Evolutionary conservation across 2,113 vertebrate genomes (phyloP).

Genomic region (Esox niger): DNA sequence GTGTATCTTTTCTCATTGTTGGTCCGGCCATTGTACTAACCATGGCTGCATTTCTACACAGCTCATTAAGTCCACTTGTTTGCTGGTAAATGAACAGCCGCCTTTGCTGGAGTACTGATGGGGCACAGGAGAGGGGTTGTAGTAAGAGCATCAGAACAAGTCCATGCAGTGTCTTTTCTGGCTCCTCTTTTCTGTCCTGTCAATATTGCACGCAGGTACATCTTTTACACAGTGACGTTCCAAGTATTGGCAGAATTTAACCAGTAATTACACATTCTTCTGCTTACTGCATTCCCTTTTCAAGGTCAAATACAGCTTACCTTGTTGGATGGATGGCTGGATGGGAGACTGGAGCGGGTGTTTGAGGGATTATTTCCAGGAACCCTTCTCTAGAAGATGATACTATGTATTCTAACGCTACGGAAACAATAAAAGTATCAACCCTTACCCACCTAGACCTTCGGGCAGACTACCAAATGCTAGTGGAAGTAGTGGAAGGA

Average conservation of each 20-base stretch:
- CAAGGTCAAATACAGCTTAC: slow-evolving; percentile 1
- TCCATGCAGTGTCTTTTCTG: background rate
- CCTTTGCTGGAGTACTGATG: slow-evolving; percentile 6
- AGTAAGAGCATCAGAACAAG: background rate
- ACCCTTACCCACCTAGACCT: too few relatives aligned
- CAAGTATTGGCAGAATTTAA: background rate
- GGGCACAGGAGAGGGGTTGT: background rate
- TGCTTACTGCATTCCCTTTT: background rate
- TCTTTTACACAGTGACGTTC: background rate
- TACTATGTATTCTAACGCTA: background rate
- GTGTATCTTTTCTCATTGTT: background rate
- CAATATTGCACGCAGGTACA: background rate
- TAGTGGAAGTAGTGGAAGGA: too few relatives aligned
- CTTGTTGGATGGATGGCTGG: background rate
- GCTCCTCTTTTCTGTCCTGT: background rate
- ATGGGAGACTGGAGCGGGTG: too few relatives aligned
- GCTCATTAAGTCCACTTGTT: slow-evolving; percentile 2
- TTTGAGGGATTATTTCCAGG: background rate
- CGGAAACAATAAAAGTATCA: too few relatives aligned
- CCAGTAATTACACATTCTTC: background rate
- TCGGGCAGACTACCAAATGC: too few relatives aligned
- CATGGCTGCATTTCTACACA: background rate
- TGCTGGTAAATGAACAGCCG: slow-evolving; percentile 3
- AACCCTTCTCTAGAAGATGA: background rate
- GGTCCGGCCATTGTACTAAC: background rate